Conservation (phyloP, 1,140 invertebrate genomes). For the Drosophila virilis region DNA sequence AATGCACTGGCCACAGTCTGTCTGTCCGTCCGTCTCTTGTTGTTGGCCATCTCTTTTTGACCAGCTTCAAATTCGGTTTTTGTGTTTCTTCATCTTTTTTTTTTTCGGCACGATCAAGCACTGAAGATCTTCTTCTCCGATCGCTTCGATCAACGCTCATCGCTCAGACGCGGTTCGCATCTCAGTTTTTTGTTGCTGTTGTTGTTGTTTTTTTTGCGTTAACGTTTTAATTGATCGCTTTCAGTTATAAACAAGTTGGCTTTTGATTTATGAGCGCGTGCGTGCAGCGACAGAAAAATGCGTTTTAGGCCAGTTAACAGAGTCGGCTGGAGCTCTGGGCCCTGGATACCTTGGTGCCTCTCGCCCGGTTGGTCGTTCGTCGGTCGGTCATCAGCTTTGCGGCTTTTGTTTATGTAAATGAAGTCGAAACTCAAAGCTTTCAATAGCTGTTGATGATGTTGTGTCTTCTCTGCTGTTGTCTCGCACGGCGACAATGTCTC, state of each 20-base stretch:
- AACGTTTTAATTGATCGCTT: slow-evolving; percentile 82
- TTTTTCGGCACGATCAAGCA: slow-evolving; percentile 76
- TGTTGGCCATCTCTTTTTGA: slow-evolving; percentile 30
- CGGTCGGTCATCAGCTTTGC: slow-evolving; percentile 23
- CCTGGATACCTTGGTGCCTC: not conserved
- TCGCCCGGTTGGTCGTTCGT: no score
- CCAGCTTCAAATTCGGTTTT: slow-evolving; percentile 64
- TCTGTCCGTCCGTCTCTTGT: not conserved
- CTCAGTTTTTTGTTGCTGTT: slow-evolving; percentile 27
- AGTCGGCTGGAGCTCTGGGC: not conserved
- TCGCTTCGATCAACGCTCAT: slow-evolving; percentile 66
- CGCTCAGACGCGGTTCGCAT: slow-evolving; percentile 51
- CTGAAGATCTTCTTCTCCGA: slow-evolving; percentile 40
- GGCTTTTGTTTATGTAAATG: slow-evolving; percentile 62
- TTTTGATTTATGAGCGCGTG: slow-evolving; percentile 80
- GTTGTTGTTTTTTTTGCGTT: slow-evolving; percentile 68
- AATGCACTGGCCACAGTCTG: slow-evolving; percentile 45
- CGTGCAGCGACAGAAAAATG: slow-evolving; percentile 76
- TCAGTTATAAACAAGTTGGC: slow-evolving; percentile 81
- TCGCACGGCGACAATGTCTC: slow-evolving; percentile 72
- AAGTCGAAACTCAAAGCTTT: slow-evolving; percentile 56
- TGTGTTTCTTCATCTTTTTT: slow-evolving; percentile 7
- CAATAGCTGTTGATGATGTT: slow-evolving; percentile 80
- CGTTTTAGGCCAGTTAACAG: slow-evolving; percentile 67
- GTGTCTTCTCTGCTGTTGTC: slow-evolving; percentile 37